Percentiles rank a stretch among this genome's conserved stretches.
phyloP scores from a whole-genome alignment of 2,797 vertebrate species.

The Sebastes miniatus region DNA sequence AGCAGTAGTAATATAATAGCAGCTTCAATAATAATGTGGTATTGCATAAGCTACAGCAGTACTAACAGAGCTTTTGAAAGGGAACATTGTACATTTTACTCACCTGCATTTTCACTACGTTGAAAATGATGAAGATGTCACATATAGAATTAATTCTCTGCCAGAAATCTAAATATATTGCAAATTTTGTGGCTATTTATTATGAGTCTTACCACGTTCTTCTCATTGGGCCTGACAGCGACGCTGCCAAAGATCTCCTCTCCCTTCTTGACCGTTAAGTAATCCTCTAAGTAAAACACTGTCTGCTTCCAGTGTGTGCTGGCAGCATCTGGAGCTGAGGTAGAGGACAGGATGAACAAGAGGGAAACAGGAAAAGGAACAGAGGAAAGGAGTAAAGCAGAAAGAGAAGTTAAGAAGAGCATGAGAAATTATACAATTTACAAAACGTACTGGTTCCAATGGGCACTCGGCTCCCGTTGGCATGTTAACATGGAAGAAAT shows the following conservation, averaged over 20 bases:
- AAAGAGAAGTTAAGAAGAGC: background rate
- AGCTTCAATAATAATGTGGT: no score
- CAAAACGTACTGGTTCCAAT: background rate
- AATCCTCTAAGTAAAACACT: slow-evolving; percentile 98
- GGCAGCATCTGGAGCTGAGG: slow-evolving; percentile 91
- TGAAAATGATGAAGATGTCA: background rate
- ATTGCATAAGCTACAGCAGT: no score
- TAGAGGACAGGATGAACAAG: background rate
- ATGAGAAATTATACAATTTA: background rate
- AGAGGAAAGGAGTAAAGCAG: background rate
- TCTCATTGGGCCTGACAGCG: slow-evolving; percentile 94
- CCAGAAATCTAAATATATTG: background rate
- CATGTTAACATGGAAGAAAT: background rate
- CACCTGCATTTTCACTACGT: background rate
- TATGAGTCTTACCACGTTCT: slow-evolving; percentile 90
- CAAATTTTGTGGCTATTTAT: accelerated
- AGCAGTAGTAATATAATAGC: no score
- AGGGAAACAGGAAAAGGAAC: background rate
- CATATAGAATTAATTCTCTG: background rate
- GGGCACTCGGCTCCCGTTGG: background rate
- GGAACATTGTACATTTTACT: background rate
- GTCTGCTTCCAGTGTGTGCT: slow-evolving; percentile 99
- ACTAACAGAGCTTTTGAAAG: no score
- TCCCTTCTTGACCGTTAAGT: slow-evolving; percentile 94
- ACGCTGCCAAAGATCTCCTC: slow-evolving; percentile 96